These are phyloP conservation scores for Microctenopoma lineatum DNA, from an alignment of 2,797 vertebrate genomes.

Conservation along the genomic window DNA sequence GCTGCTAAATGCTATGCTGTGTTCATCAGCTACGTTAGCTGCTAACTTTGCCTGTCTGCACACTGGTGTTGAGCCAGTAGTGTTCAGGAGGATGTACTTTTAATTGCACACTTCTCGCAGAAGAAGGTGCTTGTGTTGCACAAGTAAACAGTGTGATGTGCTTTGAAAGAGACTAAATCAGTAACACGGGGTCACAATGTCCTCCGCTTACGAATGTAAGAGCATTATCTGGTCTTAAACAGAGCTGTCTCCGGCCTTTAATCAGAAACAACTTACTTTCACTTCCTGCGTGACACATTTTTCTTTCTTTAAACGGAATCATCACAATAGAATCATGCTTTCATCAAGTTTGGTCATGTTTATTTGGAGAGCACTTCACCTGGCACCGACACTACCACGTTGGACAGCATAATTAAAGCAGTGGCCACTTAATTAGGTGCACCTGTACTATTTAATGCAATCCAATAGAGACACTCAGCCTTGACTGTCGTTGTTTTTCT, in stretches of 20 bases:
- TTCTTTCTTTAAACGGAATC: too few relatives aligned
- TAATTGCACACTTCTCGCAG: not conserved
- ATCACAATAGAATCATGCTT: not conserved
- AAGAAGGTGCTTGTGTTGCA: not conserved
- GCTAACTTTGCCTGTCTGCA: too few relatives aligned
- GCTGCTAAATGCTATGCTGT: too few relatives aligned
- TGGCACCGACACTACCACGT: constrained; percentile 36
- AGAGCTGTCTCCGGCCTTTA: constrained; percentile 57
- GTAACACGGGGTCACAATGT: constrained; percentile 57
- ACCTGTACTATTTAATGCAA: too few relatives aligned
- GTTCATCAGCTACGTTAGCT: too few relatives aligned
- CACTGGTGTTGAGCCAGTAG: too few relatives aligned
- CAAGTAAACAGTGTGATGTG: constrained; percentile 16
- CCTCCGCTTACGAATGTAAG: constrained; percentile 76
- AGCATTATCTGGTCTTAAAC: constrained; percentile 75
- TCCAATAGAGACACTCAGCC: too few relatives aligned
- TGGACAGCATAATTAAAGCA: constrained; percentile 57
- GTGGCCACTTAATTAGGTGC: too few relatives aligned
- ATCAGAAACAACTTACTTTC: constrained; percentile 47
- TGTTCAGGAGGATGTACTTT: not conserved
- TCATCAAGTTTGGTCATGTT: constrained; percentile 27
- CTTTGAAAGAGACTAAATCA: constrained; percentile 19
- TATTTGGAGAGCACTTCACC: constrained; percentile 50
- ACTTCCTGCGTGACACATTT: not conserved
- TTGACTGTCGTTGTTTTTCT: too few relatives aligned